Base-by-base conservation (phyloP, 2,113 vertebrate genomes). In the Haemorhous mexicanus region DNA sequence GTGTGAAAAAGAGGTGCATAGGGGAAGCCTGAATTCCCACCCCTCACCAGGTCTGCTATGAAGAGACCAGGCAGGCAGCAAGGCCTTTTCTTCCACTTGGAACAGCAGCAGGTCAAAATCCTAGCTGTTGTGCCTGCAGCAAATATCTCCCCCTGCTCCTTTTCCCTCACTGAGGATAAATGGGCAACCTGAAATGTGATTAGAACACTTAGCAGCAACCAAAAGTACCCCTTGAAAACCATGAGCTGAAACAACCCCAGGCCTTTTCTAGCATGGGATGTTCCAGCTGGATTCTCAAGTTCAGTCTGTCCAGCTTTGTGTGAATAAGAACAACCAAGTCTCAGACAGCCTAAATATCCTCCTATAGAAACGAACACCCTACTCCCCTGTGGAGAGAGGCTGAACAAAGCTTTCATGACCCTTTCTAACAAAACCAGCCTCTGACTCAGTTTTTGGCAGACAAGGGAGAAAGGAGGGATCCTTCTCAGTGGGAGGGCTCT, bases 401-500 rank as follows among this genome's bases (percentile, higher is more conserved):
- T 73, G 73, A 96, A 87, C 79, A 95, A 93, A 92, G 92, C 69
- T 89, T 92, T 86, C 84, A 41, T 75, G 86, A 81, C n/a, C 80
- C 28, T 66, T 92, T 84, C 58, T 92, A 73, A 89, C 52, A 97
- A 90, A 94, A 86, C 69, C 76, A 75, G 44, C 20, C 68, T 93
- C 88, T 94, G 92, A 95, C 49, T 92, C 88, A 46, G 41, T 49
- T 82, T 94, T 87, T 96, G 95, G 95, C 95, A 92, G 64, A 37
- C 44, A 39, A 80, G 9, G 30, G 50, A 89, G 66, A 89, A 95
- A 95, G 89, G 84, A 96, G 96, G 91, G 93, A 95, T 88, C 73
- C 59, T 92, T 95, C 92, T 95, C 96, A 43, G 92, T 37, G 68
- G 96, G 96, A 80, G 92, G 73, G 79, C 93, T 91, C 91, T 10